Base-by-base conservation (phyloP, 2,797 vertebrate species). In the Muscicapa striata region DNA sequence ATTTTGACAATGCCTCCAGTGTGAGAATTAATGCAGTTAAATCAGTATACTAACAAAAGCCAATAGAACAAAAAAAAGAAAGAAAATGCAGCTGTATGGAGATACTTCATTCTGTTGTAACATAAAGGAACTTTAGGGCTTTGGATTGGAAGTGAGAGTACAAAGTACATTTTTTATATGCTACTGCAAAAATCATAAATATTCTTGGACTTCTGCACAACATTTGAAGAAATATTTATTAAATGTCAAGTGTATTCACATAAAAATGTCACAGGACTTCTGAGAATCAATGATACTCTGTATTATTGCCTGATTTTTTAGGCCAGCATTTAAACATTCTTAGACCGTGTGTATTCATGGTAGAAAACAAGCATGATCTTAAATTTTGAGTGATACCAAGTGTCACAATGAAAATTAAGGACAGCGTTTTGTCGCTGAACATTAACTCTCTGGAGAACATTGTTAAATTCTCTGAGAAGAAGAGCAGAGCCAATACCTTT, bases 21-120 rank as follows among this genome's bases (percentile, higher is more conserved):
- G 41, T 74, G 62, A 57, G 40, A 92, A 95, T 63, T 69, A 93
- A 70, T 83, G 51, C 69, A 72, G 73, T 81, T 73, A 92, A 94
- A 88, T 78, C 1, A 11, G 46, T 69, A 87, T 17, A 69, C 4
- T 80, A 84, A 51, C 48, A 82, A 91, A 94, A 94, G 15, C 29
- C 41, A 84, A 83, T 45, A 80, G 14, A 40, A 48, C n/a, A 58
- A 36, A 58, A 78, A 32, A 24, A 55, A 4, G 11, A 63, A 89
- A 38, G 24, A 38, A 51, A 55, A 79, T 21, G 9, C 24, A 83
- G 26, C 29, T 7, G 48, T 64, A 38, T 3, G 5, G 22, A 87
- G 67, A 46, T 40, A 75, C 20, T 76, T 76, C 18, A 29, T 46
- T 81, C 15, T 32, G 4, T 36, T 73, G 10, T 75, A 22, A 68